Evolutionary conservation across 1,140 invertebrate genomes (phyloP).

Genomic region (Drosophila ficusphila): DNA sequence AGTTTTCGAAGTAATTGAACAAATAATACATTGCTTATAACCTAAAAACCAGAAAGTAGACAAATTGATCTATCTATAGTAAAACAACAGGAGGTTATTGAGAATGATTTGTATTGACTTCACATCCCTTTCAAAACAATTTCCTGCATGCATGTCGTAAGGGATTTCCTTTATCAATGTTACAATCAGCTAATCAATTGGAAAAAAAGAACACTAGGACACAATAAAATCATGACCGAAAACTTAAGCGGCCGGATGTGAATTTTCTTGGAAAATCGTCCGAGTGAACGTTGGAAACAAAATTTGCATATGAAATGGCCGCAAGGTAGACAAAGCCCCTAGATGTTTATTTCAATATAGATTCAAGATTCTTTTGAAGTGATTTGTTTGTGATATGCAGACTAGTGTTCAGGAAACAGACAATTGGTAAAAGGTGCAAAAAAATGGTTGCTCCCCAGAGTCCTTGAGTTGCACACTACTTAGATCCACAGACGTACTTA

Average conservation of each 20-base stretch:
- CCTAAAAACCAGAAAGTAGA: too few relatives aligned
- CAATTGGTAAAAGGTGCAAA: slow-evolving; percentile 19
- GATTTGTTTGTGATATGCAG: slow-evolving; percentile 40
- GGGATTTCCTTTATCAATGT: slow-evolving; percentile 64
- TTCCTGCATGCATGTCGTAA: slow-evolving; percentile 24
- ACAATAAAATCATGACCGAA: not conserved
- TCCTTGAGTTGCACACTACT: slow-evolving; percentile 20
- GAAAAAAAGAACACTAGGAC: slow-evolving; percentile 39
- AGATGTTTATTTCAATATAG: slow-evolving; percentile 9
- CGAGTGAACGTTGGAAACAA: slow-evolving; percentile 27
- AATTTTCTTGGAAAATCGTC: not conserved
- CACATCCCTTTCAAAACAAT: not conserved
- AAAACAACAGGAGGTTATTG: not conserved
- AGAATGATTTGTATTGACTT: not conserved
- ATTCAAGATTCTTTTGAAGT: slow-evolving; percentile 45
- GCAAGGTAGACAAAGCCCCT: slow-evolving; percentile 25
- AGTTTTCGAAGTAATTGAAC: not conserved
- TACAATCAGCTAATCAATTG: slow-evolving; percentile 76
- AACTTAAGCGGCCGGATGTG: not conserved
- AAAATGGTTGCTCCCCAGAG: not conserved
- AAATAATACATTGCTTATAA: not conserved
- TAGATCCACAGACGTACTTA: slow-evolving; percentile 11
- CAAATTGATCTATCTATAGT: too few relatives aligned
- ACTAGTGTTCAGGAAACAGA: slow-evolving; percentile 10
- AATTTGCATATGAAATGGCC: slow-evolving; percentile 66